phyloP scores from a whole-genome alignment of 2,888 invertebrate species.

The Acleris sparsana region DNA sequence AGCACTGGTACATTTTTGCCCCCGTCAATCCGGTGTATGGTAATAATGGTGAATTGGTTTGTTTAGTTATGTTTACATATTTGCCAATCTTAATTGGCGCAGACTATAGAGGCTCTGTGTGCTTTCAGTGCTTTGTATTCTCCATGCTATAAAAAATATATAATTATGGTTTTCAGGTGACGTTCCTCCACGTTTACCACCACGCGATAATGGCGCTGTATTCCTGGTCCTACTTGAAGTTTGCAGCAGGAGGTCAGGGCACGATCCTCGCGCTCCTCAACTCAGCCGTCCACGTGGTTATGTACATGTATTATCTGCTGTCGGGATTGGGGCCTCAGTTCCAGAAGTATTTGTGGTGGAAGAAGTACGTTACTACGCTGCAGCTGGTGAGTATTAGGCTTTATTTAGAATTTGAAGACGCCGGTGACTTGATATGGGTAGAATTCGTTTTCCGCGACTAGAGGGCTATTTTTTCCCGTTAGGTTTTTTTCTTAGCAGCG shows the following conservation, averaged over 20 bases:
- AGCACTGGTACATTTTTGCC: too few species aligned
- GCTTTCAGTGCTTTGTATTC: too few species aligned
- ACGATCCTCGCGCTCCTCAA: conserved; percentile 89
- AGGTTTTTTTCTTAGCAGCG: too few species aligned
- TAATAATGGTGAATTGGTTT: too few species aligned
- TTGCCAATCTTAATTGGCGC: too few species aligned
- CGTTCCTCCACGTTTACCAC: conserved; percentile 95
- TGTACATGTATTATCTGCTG: conserved; percentile 92
- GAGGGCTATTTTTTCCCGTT: too few species aligned
- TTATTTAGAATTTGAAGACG: not conserved
- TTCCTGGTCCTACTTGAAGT: conserved; percentile 91
- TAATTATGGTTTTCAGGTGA: conserved; percentile 83
- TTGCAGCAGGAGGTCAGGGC: conserved; percentile 90
- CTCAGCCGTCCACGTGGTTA: conserved; percentile 90
- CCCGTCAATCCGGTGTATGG: too few species aligned
- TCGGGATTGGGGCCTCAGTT: conserved; percentile 90
- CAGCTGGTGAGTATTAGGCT: conserved; percentile 85
- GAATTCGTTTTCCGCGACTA: too few species aligned
- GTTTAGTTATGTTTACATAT: too few species aligned
- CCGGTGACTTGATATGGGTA: too few species aligned
- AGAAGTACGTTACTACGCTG: conserved; percentile 91
- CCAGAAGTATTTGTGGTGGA: conserved; percentile 94
- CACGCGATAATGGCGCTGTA: conserved; percentile 91
- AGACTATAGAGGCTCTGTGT: too few species aligned
- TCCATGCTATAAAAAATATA: too few species aligned